Base-by-base conservation (phyloP, 1,140 invertebrate genomes). In the Dermatophagoides farinae region DNA sequence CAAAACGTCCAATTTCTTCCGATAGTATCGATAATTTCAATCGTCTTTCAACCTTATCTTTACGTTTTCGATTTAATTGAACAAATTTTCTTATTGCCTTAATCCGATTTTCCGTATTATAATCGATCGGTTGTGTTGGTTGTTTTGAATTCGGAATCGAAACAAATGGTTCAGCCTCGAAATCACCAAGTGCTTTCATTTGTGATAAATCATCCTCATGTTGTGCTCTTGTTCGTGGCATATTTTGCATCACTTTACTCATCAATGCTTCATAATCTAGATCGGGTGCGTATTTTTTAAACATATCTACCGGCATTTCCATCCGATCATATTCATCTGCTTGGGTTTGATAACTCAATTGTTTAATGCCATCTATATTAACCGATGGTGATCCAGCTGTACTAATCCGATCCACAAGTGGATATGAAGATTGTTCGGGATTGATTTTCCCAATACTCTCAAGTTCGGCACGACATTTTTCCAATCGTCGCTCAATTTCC, bases 31-130 rank as follows among this genome's bases (percentile, higher is more conserved):
- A n/a, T n/a, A 14, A 23, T 44, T 55, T 55, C 23, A 44, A 20
- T 44, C 25, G 14, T 23, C 14, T n/a, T 44, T 55, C 53, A 1
- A 49, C 6, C 25, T 47, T 47, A 37, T 60, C 16, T 41, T 41
- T 49, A 12, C 44, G 43, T 50, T 52, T 49, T n/a, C 46, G 2
- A n/a, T 60, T 50, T 20, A 47, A 12, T 14, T n/a, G 6, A 16
- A 60, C 41, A 60, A 60, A 60, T 23, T 49, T 47, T 52, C 25
- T 50, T 4, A 60, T 60, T 18, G 46, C 6, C 10, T 60, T 60
- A 2, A 60, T 49, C 6, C 58, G n/a, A 38, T 60, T 44, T 10
- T 60, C 58, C 4, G 58, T 60, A 25, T 60, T 51, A 23, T 60
- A 60, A n/a, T 55, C 25, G 50, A 60, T 38, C 12, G 23, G 10